Evolutionary conservation across 2,113 vertebrate species (phyloP), one percentile per base, ranked within the genome.

Genomic region (Dipodomys stephensi): DNA sequence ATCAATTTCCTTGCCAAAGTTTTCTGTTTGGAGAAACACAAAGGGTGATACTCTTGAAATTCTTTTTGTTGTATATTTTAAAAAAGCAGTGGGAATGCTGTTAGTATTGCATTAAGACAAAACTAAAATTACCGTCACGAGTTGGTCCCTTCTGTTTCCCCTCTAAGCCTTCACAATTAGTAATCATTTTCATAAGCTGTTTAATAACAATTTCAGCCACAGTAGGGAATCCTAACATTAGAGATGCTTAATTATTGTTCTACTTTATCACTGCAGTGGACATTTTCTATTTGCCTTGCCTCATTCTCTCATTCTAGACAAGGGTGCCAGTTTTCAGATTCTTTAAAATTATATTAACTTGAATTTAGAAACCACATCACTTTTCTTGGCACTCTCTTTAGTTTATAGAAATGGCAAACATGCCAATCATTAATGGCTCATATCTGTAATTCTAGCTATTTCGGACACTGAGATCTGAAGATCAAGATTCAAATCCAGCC

Each of bases 21-120:
- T 91, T 53, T 90, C 32, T 73, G 15, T 77, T 85, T 73, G 35
- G 72, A 80, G 72, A 92, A 93, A 83, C 23, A 65, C 28, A 91
- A 76, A 83, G 27, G 23, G 39, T 67, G 12, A 71, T 32, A 68
- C 53, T 57, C 16, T 81, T 60, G 30, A 69, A 81, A 81, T 62
- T 91, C n/a, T 77, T 72, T 77, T 73, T 39, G 11, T 65, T 53
- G 22, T 68, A 69, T 30, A 86, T 35, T 39, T 60, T 16, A 60
- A 53, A 82, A 86, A 32, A 91, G 30, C 13, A 76, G 20, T 60
- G 44, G 76, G 20, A 80, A 32, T 30, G 53, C 18, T 74, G 65
- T 6, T 73, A 46, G 7, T 28, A 78, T 20, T 32, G 27, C 18
- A 72, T 69, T 80, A 68, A 91, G 79, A 73, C 13, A 27, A 79